Evolutionary conservation across 2,888 invertebrate genomes (phyloP).

Genomic region (Calameuta pallipes): DNA sequence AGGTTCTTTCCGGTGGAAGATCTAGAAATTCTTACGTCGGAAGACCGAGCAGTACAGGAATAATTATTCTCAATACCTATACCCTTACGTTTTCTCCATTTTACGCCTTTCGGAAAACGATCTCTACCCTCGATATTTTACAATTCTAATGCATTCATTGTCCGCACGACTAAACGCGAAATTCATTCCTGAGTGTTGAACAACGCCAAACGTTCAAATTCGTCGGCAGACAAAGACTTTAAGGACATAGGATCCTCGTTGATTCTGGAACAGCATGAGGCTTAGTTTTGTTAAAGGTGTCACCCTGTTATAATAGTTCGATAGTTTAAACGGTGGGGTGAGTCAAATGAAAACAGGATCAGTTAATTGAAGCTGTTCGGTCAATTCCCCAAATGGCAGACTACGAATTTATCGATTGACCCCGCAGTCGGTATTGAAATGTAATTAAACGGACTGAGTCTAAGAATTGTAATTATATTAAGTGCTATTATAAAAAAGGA

Average conservation of each 20-base stretch:
- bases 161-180: not conserved
- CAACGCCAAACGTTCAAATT: not conserved
- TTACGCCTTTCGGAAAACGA: not conserved
- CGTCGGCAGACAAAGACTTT: not conserved
- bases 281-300: not conserved
- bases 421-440: not conserved
- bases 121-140: not conserved
- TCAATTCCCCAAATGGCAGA: not conserved
- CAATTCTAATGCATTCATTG: slow-evolving; percentile 1
- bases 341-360: slow-evolving; percentile 44
- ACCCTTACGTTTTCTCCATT: not conserved
- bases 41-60: not conserved
- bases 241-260: not conserved
- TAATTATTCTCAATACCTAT: not conserved
- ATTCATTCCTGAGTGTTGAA: not conserved
- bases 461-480: not conserved
- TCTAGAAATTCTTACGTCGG: not conserved
- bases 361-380: slow-evolving; percentile 45
- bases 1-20: not conserved
- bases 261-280: not conserved
- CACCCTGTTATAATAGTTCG: not conserved
- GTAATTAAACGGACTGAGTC: not conserved
- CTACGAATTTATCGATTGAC: not conserved
- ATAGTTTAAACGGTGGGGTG: slow-evolving; percentile 16
- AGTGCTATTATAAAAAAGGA: not conserved